Evolutionary conservation across 1,140 invertebrate genomes (phyloP).

Genomic region (Lasioglossum albipes): DNA sequence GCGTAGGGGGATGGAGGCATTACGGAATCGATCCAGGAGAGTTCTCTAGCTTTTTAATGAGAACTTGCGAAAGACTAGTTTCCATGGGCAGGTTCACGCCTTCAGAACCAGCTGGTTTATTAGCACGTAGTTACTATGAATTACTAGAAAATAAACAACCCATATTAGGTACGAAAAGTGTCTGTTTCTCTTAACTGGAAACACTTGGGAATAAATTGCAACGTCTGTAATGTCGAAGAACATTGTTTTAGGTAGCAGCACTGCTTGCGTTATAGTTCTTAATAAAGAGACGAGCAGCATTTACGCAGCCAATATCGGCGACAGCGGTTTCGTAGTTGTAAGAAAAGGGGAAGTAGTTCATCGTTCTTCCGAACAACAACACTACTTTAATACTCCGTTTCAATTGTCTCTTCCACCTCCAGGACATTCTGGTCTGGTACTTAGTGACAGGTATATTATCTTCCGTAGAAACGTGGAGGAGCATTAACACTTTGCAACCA

Average conservation of each 20-base stretch:
- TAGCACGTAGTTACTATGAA: slow-evolving; percentile 95
- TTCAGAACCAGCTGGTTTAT: slow-evolving; percentile 90
- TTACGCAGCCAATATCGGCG: slow-evolving; percentile 98
- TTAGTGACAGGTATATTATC: slow-evolving; percentile 88
- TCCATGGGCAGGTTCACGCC: slow-evolving; percentile 91
- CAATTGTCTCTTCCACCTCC: slow-evolving; percentile 96
- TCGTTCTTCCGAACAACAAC: slow-evolving; percentile 96
- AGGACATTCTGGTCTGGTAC: slow-evolving; percentile 89
- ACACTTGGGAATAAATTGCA: not conserved
- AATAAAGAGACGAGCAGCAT: slow-evolving; percentile 93
- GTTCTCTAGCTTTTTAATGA: slow-evolving; percentile 96
- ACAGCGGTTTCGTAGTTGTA: slow-evolving; percentile 97
- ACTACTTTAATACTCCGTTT: slow-evolving; percentile 99
- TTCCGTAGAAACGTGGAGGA: not conserved
- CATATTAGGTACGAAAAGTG: slow-evolving; percentile 86
- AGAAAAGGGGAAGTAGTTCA: slow-evolving; percentile 92
- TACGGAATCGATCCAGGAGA: slow-evolving; percentile 99
- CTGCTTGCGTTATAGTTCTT: slow-evolving; percentile 96
- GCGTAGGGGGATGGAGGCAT: slow-evolving; percentile 97
- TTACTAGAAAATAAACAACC: slow-evolving; percentile 94
- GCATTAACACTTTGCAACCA: too few relatives aligned
- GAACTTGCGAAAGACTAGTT: slow-evolving; percentile 95
- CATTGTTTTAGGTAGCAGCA: slow-evolving; percentile 90
- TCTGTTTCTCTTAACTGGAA: not conserved
- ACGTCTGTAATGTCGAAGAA: too few relatives aligned